Percentiles rank a stretch among this genome's conserved stretches.
These are phyloP conservation scores for Cantharis nigra DNA, from an alignment of 2,888 invertebrate species.

Conservation along the genomic window DNA sequence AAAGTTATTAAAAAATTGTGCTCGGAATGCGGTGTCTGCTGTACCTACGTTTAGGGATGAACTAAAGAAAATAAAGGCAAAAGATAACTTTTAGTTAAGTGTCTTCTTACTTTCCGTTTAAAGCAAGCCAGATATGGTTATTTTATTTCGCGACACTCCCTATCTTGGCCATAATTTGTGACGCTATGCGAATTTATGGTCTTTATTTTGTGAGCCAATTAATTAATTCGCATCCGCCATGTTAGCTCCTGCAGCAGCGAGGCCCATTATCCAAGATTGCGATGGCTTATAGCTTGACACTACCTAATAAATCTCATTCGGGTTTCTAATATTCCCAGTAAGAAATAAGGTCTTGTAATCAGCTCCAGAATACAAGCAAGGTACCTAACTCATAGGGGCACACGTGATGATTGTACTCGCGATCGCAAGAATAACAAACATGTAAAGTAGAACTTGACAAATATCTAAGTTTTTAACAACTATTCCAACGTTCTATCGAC, in stretches of 20 bases:
- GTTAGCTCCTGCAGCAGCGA: slow-evolving; percentile 47
- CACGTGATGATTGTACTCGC: slow-evolving; percentile 29
- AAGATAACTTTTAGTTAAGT: slow-evolving; percentile 26
- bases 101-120: slow-evolving; percentile 27
- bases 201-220: slow-evolving; percentile 59
- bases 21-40: neutral
- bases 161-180: slow-evolving; percentile 58
- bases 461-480: slow-evolving; percentile 21
- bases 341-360: slow-evolving; percentile 36
- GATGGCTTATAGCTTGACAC: slow-evolving; percentile 55
- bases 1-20: neutral
- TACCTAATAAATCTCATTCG: slow-evolving; percentile 54
- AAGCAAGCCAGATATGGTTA: slow-evolving; percentile 54
- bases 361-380: slow-evolving; percentile 26
- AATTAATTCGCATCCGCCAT: slow-evolving; percentile 57
- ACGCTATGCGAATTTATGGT: slow-evolving; percentile 58
- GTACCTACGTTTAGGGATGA: slow-evolving; percentile 1
- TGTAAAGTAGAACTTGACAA: slow-evolving; percentile 25
- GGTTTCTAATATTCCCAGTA: slow-evolving; percentile 52
- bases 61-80: slow-evolving; percentile 17
- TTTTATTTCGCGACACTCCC: slow-evolving; percentile 58
- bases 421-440: slow-evolving; percentile 17
- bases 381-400: slow-evolving; percentile 27
- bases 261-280: slow-evolving; percentile 57
- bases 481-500: slow-evolving; percentile 20